Evolutionary conservation across 2,797 vertebrate genomes (phyloP).

Genomic region (Lepidocolaptes lacrymiger): DNA sequence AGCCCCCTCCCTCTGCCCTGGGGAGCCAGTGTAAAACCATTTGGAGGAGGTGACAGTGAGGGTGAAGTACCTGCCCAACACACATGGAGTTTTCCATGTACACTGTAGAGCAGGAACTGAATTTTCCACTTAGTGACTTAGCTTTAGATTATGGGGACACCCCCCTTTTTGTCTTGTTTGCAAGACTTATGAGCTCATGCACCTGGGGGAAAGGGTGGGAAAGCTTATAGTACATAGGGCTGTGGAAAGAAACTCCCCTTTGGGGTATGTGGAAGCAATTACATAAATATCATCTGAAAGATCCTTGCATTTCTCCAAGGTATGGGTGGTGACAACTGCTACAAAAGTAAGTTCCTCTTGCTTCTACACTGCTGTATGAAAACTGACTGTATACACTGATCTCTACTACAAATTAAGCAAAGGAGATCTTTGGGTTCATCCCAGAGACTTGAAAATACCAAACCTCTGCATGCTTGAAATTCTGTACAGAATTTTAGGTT

Average conservation of each 20-base stretch:
- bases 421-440: not conserved
- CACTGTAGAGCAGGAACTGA: not conserved
- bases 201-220: conserved; percentile 52
- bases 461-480: not conserved
- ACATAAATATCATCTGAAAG: conserved; percentile 35
- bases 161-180: not conserved
- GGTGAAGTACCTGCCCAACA: not conserved
- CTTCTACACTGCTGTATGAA: not conserved
- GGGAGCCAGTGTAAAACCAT: not conserved
- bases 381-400: not conserved
- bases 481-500: not conserved
- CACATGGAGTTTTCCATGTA: not conserved
- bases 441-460: not conserved
- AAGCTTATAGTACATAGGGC: not conserved
- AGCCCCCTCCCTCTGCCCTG: not conserved
- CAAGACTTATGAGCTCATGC: conserved; percentile 41
- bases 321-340: conserved; percentile 1
- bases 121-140: not conserved
- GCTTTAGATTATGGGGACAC: conserved; percentile 1
- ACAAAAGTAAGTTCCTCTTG: not conserved
- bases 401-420: not conserved
- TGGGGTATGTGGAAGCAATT: conserved; percentile 18
- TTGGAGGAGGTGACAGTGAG: not conserved
- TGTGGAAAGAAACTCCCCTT: not conserved
- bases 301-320: conserved; percentile 22